These are phyloP conservation scores for Gobio gobio DNA, from an alignment of 2,113 vertebrate species.

Conservation along the genomic window DNA sequence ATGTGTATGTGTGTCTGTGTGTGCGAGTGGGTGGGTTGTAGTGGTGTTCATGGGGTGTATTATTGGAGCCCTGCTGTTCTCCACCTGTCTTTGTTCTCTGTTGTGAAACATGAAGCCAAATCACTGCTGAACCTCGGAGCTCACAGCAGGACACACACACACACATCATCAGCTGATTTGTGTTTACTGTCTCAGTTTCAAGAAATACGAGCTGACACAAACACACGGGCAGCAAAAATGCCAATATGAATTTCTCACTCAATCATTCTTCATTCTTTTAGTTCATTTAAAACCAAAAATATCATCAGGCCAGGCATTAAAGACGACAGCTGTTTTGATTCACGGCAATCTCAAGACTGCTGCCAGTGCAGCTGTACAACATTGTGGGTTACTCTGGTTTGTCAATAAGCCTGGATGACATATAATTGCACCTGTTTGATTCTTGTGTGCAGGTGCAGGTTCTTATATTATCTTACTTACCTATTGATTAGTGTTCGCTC, in stretches of 20 bases:
- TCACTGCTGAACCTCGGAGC: conserved; percentile 43
- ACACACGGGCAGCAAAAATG: conserved; percentile 28
- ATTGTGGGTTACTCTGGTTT: neutral
- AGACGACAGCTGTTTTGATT: conserved; percentile 30
- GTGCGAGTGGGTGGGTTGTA: neutral
- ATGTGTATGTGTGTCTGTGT: neutral
- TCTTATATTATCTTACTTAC: neutral
- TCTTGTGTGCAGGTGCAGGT: neutral
- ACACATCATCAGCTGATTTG: conserved; percentile 42
- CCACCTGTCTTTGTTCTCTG: conserved; percentile 54
- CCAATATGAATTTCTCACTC: conserved; percentile 33
- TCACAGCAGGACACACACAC: conserved; percentile 35
- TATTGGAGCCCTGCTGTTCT: conserved; percentile 49
- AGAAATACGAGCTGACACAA: conserved; percentile 32
- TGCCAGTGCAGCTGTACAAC: neutral
- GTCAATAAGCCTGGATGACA: neutral
- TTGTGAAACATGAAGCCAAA: conserved; percentile 52
- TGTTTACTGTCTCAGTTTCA: conserved; percentile 43
- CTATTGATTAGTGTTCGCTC: neutral
- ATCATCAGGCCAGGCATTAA: conserved; percentile 1
- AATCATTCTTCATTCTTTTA: conserved; percentile 24
- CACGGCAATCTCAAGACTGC: neutral
- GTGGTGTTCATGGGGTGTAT: conserved; percentile 30
- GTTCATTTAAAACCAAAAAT: conserved; percentile 18
- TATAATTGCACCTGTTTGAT: conserved; percentile 1